These are phyloP conservation scores for Xylocampa areola DNA, from an alignment of 2,888 invertebrate species.

Conservation along the genomic window DNA sequence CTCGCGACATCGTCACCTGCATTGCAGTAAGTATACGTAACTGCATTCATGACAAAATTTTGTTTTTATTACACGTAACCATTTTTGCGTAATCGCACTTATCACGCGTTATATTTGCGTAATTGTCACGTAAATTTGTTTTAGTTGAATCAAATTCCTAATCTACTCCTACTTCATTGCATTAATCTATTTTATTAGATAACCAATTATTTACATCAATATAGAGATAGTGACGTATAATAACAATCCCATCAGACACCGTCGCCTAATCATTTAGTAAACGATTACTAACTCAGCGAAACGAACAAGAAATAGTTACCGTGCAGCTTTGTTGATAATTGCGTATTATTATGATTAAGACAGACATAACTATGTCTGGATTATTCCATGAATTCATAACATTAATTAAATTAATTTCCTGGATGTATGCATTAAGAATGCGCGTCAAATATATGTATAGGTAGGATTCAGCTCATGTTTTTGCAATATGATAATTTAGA, in stretches of 20 bases:
- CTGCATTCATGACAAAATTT: slow-evolving; percentile 26
- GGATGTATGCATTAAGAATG: neutral
- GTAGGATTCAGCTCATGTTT: neutral
- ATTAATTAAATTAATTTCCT: slow-evolving; percentile 1
- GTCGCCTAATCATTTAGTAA: slow-evolving; percentile 12
- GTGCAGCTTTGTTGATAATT: slow-evolving; percentile 35
- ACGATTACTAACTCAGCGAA: slow-evolving; percentile 7
- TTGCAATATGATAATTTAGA: neutral
- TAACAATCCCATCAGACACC: neutral
- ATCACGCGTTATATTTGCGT: neutral
- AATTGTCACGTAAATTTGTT: neutral
- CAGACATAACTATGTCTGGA: slow-evolving; percentile 36
- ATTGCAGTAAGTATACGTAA: slow-evolving; percentile 18
- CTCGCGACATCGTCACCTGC: slow-evolving; percentile 31
- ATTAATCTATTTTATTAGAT: no score
- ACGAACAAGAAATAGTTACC: slow-evolving; percentile 28
- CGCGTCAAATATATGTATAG: neutral
- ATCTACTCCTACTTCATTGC: no score
- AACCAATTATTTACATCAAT: neutral
- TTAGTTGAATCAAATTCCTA: no score
- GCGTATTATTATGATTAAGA: slow-evolving; percentile 28
- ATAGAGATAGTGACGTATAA: slow-evolving; percentile 1
- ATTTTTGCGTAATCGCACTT: slow-evolving; percentile 32
- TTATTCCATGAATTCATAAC: slow-evolving; percentile 41
- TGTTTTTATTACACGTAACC: slow-evolving; percentile 33